A percentile compares a stretch with the other conserved stretches of the same genome.
Conservation (phyloP, 2,113 vertebrate genomes). For the Pteruthius melanotis region DNA sequence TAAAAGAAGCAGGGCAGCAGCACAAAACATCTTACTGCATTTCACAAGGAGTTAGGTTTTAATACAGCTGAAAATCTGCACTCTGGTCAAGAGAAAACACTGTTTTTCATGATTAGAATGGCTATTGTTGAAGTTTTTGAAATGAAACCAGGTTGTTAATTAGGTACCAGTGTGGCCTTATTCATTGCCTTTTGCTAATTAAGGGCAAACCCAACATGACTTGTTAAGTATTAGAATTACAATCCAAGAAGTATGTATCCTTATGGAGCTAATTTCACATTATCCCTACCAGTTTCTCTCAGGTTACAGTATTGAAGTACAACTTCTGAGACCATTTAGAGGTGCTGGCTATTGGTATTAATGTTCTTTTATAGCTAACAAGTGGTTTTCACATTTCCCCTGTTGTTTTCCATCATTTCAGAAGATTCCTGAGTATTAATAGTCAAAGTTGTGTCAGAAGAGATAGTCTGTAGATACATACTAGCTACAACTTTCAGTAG, state of each 20-base stretch:
- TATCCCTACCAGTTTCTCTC: not conserved
- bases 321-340: not conserved
- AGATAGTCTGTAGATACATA: not conserved
- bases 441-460: not conserved
- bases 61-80: not conserved
- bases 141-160: not conserved
- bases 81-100: not conserved
- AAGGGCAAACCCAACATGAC: not conserved
- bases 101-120: not conserved
- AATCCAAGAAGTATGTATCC: not conserved
- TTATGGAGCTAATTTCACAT: not conserved
- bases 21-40: fast-evolving
- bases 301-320: not conserved
- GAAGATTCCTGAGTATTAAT: not conserved
- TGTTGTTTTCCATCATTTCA: not conserved
- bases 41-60: not conserved
- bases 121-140: not conserved
- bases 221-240: not conserved
- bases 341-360: not conserved
- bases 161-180: not conserved
- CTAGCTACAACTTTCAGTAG: not conserved
- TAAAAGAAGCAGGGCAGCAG: not conserved
- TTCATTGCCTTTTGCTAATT: not conserved
- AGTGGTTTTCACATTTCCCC: not conserved
- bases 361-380: not conserved